Evolutionary conservation across 2,113 vertebrate genomes (phyloP).

Genomic region (Bubo scandiacus): DNA sequence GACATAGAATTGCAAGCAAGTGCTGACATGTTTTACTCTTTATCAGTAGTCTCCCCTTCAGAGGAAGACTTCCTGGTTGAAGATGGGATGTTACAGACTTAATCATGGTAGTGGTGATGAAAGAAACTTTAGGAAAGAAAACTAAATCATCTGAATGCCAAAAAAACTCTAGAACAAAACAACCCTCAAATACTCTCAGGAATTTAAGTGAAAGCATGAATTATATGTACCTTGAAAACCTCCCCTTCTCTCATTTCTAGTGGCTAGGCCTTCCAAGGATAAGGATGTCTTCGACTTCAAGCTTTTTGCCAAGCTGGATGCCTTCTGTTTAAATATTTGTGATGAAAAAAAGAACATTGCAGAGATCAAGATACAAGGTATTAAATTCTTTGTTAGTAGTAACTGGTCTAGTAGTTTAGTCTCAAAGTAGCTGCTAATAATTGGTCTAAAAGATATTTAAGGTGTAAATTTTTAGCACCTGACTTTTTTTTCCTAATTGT

Average conservation of each 20-base stretch:
- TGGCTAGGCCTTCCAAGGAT: constrained; percentile 74
- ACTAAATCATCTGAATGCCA: neutral
- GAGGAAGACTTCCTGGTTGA: neutral
- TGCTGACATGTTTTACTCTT: neutral
- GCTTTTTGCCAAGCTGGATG: constrained; percentile 86
- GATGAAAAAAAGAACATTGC: constrained; percentile 87
- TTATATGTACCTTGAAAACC: neutral
- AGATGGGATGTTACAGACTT: neutral
- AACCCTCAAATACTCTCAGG: neutral
- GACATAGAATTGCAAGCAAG: neutral
- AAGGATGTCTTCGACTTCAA: constrained; percentile 83
- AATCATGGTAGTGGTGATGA: neutral
- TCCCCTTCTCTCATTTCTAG: constrained; percentile 48
- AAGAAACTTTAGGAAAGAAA: neutral
- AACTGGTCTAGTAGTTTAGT: neutral
- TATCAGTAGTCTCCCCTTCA: neutral
- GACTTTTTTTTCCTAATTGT: neutral
- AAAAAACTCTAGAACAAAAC: neutral
- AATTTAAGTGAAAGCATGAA: neutral
- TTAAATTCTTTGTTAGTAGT: neutral
- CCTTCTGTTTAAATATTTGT: constrained; percentile 86
- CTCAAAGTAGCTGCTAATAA: neutral
- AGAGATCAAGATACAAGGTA: constrained; percentile 94
- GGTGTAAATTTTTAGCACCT: neutral
- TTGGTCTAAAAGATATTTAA: neutral